Evolutionary conservation across 2,888 invertebrate genomes (phyloP).

Genomic region (Leucophora obtusa): DNA sequence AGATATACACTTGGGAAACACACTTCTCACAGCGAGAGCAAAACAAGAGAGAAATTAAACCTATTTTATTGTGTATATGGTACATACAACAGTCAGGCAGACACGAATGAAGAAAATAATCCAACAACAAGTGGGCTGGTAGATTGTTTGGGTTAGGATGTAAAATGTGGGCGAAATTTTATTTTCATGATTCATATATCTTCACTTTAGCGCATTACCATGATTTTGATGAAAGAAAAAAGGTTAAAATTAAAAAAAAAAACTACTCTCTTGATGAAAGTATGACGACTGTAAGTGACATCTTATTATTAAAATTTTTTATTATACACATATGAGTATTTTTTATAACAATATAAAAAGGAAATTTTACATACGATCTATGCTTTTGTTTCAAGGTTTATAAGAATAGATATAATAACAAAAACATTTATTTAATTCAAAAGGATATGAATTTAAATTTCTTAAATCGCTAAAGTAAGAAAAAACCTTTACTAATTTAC

Average conservation of each 20-base stretch:
- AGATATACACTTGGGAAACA: neutral
- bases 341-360: slow-evolving; percentile 2
- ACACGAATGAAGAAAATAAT: slow-evolving; percentile 7
- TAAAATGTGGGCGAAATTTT: slow-evolving; percentile 26
- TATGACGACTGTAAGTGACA: slow-evolving; percentile 18
- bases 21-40: neutral
- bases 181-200: slow-evolving; percentile 26
- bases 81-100: slow-evolving; percentile 6
- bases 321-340: neutral
- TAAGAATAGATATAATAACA: neutral
- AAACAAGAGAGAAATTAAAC: slow-evolving; percentile 10
- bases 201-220: neutral
- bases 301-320: slow-evolving; percentile 21
- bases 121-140: slow-evolving; percentile 27
- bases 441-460: too few species aligned
- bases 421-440: neutral
- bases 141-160: neutral
- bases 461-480: too few species aligned
- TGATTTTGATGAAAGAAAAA: neutral
- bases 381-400: slow-evolving; percentile 2
- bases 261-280: neutral
- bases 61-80: slow-evolving; percentile 19
- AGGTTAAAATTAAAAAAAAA: neutral
- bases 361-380: neutral
- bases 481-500: too few species aligned